Percentiles rank a stretch among this genome's conserved stretches.
phyloP scores from a whole-genome alignment of 2,797 vertebrate species.

The Pyrrhura leucotis region DNA sequence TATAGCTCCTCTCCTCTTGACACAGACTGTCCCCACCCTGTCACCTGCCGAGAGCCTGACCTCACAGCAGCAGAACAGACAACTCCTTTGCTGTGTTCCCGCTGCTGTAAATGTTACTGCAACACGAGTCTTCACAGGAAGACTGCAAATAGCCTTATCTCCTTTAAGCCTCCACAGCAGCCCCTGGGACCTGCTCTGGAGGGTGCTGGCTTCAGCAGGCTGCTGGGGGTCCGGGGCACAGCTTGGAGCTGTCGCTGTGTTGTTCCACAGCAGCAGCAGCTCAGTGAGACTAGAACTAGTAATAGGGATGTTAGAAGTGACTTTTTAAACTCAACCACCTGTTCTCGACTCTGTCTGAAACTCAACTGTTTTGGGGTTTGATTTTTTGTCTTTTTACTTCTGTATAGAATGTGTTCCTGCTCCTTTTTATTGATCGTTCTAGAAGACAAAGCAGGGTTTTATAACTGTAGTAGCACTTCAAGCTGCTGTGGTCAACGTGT shows the following conservation, averaged over 20 bases:
- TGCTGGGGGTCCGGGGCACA: not conserved
- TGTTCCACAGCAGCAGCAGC: not conserved
- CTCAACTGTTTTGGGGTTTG: not conserved
- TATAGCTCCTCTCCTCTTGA: not conserved
- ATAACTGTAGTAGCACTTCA: slow-evolving; percentile 11
- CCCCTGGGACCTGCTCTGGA: not conserved
- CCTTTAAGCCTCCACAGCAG: not conserved
- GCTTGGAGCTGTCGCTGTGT: not conserved
- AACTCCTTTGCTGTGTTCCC: not conserved
- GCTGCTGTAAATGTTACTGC: rapidly evolving
- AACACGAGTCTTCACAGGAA: not conserved
- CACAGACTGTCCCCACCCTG: not conserved
- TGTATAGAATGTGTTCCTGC: slow-evolving; percentile 57
- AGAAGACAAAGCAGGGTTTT: slow-evolving; percentile 56
- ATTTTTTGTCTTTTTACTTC: slow-evolving; percentile 27
- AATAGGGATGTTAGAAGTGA: slow-evolving; percentile 37
- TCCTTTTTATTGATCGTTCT: slow-evolving; percentile 64
- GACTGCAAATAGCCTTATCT: slow-evolving; percentile 49
- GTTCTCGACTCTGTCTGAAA: slow-evolving; percentile 18
- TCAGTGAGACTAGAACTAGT: not conserved
- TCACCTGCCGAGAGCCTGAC: not conserved
- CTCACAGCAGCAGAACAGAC: not conserved
- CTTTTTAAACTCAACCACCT: slow-evolving; percentile 28
- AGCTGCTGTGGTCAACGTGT: not conserved
- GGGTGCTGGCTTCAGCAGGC: not conserved